A percentile compares a stretch with the other conserved stretches of the same genome.
phyloP scores from a whole-genome alignment of 2,888 invertebrate genomes.

The Limnephilus auricula region DNA sequence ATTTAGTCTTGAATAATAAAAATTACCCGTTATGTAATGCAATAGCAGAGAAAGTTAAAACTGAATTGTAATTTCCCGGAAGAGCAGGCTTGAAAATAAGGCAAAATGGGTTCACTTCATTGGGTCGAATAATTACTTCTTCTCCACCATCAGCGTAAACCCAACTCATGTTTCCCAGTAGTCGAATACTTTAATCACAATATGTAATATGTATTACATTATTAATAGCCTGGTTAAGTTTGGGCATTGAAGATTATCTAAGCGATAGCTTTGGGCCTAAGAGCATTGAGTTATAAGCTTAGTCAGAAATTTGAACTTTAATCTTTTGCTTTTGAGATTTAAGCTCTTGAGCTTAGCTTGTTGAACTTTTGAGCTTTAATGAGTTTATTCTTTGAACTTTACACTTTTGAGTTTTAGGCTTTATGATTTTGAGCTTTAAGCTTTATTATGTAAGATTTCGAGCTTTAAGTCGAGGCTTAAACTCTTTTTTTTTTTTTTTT shows the following conservation, averaged over 20 bases:
- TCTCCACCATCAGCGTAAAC: slow-evolving; percentile 73
- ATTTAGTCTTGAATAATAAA: slow-evolving; percentile 15
- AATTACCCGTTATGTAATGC: slow-evolving; percentile 74
- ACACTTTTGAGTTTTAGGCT: background rate
- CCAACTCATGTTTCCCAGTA: slow-evolving; percentile 72
- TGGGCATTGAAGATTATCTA: background rate
- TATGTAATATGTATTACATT: background rate
- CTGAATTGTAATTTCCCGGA: slow-evolving; percentile 73
- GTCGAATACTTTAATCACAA: slow-evolving; percentile 71
- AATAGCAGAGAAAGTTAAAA: slow-evolving; percentile 73
- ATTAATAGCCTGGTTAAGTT: background rate
- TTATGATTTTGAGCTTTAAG: too few relatives aligned
- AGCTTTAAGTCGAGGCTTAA: too few relatives aligned
- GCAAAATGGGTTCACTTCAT: slow-evolving; percentile 72
- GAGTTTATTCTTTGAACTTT: background rate
- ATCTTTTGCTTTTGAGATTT: background rate
- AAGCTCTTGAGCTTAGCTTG: too few relatives aligned
- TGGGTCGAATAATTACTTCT: slow-evolving; percentile 72
- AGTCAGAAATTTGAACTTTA: background rate
- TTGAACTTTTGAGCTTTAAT: background rate
- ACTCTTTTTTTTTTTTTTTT: too few relatives aligned
- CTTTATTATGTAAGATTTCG: too few relatives aligned
- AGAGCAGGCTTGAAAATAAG: slow-evolving; percentile 73
- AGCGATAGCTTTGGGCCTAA: background rate
- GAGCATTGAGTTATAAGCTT: too few relatives aligned